Percentiles rank a stretch among this genome's conserved stretches.
phyloP scores from a whole-genome alignment of 2,797 vertebrate species.

The Momotus momota region DNA sequence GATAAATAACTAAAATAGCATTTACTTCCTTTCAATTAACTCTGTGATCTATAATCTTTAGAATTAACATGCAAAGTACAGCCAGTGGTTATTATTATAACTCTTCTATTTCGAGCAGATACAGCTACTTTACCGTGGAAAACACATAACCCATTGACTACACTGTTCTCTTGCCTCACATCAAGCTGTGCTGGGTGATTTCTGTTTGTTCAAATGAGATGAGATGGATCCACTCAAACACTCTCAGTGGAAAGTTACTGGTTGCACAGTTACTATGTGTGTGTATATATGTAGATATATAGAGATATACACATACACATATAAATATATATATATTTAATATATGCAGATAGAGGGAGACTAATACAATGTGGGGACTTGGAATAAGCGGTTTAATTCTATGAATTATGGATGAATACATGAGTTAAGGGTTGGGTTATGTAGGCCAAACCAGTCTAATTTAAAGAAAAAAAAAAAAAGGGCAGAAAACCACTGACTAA shows the following conservation, averaged over 20 bases:
- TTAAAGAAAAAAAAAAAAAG: background rate
- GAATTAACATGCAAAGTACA: background rate
- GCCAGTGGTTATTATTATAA: background rate
- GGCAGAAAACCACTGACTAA: background rate
- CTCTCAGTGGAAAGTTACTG: background rate
- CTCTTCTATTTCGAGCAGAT: background rate
- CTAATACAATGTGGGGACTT: background rate
- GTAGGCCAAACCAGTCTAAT: background rate
- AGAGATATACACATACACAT: slow-evolving; percentile 46
- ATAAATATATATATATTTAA: slow-evolving; percentile 15
- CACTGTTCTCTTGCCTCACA: background rate
- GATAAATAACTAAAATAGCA: background rate
- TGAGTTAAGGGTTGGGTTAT: background rate
- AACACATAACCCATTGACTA: background rate
- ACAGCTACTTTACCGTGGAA: background rate
- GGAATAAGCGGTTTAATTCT: slow-evolving; percentile 33
- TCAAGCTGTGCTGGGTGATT: background rate
- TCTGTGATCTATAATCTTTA: background rate
- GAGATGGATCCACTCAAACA: background rate
- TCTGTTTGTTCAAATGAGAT: background rate
- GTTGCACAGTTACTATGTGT: slow-evolving; percentile 36
- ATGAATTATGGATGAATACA: background rate
- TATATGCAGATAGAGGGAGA: background rate
- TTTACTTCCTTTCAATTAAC: background rate
- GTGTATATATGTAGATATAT: slow-evolving; percentile 72